phyloP scores from a whole-genome alignment of 2,888 invertebrate genomes.

The Trissolcus brochymenae region DNA sequence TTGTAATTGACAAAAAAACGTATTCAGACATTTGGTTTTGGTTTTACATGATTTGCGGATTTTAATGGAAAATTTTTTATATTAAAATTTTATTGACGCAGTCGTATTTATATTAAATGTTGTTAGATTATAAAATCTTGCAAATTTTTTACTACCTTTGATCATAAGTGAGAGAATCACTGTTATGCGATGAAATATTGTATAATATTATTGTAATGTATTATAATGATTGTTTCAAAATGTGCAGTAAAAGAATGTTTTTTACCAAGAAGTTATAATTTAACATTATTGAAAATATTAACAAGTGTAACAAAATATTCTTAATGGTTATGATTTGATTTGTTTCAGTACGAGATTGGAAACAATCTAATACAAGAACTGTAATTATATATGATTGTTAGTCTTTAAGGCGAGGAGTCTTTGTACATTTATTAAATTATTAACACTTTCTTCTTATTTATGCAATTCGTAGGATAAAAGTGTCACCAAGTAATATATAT shows the following conservation, averaged over 20 bases:
- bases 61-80: no score
- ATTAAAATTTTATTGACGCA: no score
- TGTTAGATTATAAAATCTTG: no score
- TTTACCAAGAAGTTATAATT: background rate
- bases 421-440: slow-evolving; percentile 55
- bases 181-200: slow-evolving; percentile 40
- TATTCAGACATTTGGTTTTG: no score
- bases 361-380: slow-evolving; percentile 24
- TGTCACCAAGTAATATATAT: slow-evolving; percentile 28
- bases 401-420: slow-evolving; percentile 22
- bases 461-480: slow-evolving; percentile 24
- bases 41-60: no score
- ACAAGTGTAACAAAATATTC: slow-evolving; percentile 1
- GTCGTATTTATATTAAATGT: no score
- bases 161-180: slow-evolving; percentile 24
- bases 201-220: slow-evolving; percentile 35
- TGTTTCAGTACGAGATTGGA: background rate
- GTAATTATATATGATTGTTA: slow-evolving; percentile 45
- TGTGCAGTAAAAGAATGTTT: background rate
- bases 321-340: slow-evolving; percentile 1
- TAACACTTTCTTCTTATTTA: slow-evolving; percentile 33
- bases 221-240: slow-evolving; percentile 37
- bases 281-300: slow-evolving; percentile 10
- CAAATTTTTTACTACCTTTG: no score
- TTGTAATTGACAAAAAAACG: no score